Base-by-base conservation (phyloP, 2,888 invertebrate genomes). In the Noctua pronuba region DNA sequence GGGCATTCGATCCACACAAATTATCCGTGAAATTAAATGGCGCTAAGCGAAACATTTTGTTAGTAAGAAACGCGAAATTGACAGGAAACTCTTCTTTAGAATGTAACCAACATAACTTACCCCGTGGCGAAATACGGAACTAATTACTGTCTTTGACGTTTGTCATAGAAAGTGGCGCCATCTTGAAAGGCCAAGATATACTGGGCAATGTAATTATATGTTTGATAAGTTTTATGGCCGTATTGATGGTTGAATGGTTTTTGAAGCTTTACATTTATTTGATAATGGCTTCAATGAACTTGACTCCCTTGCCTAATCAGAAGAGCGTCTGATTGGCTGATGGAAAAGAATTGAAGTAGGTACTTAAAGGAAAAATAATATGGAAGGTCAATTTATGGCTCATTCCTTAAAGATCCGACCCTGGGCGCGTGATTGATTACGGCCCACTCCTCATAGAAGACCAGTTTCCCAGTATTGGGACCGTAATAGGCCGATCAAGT, bases 1-100 rank as follows among this genome's bases (percentile, higher is more conserved):
- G 90, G 90, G 89, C 88, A 90, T 90, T 93, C 90, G 90, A 88
- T 88, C 83, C 91, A 89, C 86, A 89, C 90, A 92, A 93, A 93
- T 93, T 92, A 92, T 88, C 89, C 93, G 92, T 94, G 93, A 93
- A 94, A 94, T 94, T 92, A 91, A 92, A 92, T 86, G 84, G 90
- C 85, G 88, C 85, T 90, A 87, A 88, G 82, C 86, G 85, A 89
- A 90, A 88, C 84, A 85, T 84, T 90, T 81, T 80, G 77, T 83
- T 76, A 74, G 44, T 70, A 65, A 60, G 75, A 73, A 80, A 77
- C 74, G 76, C 77, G 35, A 77, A 79, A 80, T 79, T 78, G 76
- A 69, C 80, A 85, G 83, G 76, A 86, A 75, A 86, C 60, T 73
- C 67, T 75, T 76, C 46, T 70, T 55, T 62, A 55, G 0, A 66